These are phyloP conservation scores for Oxyscelio sp. DNA, from an alignment of 2,888 invertebrate genomes.

Conservation along the genomic window DNA sequence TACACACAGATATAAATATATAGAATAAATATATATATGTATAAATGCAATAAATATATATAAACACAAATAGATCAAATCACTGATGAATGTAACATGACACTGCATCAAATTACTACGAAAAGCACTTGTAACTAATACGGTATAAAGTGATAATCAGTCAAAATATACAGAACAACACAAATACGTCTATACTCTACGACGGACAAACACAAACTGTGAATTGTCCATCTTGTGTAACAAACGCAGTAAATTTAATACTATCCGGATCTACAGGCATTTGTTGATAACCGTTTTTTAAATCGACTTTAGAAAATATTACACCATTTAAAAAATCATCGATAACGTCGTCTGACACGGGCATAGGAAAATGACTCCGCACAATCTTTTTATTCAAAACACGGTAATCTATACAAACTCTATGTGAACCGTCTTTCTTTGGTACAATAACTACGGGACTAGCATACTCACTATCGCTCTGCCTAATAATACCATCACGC, in stretches of 20 bases:
- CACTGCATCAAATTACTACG: too few species aligned
- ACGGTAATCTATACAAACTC: constrained; percentile 41
- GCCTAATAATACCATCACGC: constrained; percentile 75
- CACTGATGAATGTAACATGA: too few species aligned
- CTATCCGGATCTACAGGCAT: background rate
- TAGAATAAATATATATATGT: too few species aligned
- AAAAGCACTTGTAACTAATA: too few species aligned
- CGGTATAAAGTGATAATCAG: too few species aligned
- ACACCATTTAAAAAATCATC: background rate
- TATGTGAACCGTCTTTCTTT: constrained; percentile 41
- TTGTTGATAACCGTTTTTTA: constrained; percentile 4
- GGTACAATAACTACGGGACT: constrained; percentile 73
- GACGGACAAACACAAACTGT: too few species aligned
- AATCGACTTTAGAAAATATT: background rate
- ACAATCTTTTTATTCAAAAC: constrained; percentile 20
- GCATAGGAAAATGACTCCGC: constrained; percentile 20
- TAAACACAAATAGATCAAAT: too few species aligned
- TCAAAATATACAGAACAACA: too few species aligned
- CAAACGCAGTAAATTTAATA: background rate
- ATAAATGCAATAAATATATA: too few species aligned
- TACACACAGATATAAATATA: too few species aligned
- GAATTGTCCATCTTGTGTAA: background rate
- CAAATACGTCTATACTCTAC: too few species aligned
- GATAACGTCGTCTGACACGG: constrained; percentile 13
- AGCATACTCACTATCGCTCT: constrained; percentile 84